These are phyloP conservation scores for Prosapia bicincta DNA, from an alignment of 2,888 invertebrate genomes.

Conservation along the genomic window DNA sequence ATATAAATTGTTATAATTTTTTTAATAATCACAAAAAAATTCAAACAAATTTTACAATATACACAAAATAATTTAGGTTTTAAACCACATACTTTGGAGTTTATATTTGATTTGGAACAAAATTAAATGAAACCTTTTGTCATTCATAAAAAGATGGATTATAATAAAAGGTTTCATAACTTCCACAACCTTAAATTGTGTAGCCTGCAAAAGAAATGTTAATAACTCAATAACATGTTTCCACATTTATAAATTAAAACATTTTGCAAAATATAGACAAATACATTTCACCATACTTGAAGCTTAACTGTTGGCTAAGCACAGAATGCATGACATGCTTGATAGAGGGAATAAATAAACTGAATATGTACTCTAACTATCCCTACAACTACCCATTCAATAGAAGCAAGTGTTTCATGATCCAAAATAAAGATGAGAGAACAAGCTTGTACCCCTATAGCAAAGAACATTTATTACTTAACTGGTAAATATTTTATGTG, in stretches of 20 bases:
- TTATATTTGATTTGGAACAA: too few species aligned
- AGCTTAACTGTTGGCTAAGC: neutral
- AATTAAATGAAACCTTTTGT: too few species aligned
- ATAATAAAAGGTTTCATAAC: too few species aligned
- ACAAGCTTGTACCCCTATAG: neutral
- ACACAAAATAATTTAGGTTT: too few species aligned
- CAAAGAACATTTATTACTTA: neutral
- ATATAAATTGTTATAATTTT: too few species aligned
- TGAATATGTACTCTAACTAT: neutral
- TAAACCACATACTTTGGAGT: too few species aligned
- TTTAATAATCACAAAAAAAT: too few species aligned
- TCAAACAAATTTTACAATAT: too few species aligned
- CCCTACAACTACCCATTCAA: neutral
- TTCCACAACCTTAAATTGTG: too few species aligned
- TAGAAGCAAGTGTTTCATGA: neutral
- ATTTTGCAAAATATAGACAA: neutral
- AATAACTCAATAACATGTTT: too few species aligned
- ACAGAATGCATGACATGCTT: neutral
- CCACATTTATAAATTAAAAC: neutral
- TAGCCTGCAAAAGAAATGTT: too few species aligned
- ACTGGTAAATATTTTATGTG: neutral
- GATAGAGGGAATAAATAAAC: neutral
- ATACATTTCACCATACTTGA: neutral
- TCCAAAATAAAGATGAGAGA: neutral
- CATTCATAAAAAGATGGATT: too few species aligned